Evolutionary conservation across 53 echinoderm and acorn worm species (phyloP), one percentile per base, ranked within the genome.

Genomic region (Antedon mediterranea): DNA sequence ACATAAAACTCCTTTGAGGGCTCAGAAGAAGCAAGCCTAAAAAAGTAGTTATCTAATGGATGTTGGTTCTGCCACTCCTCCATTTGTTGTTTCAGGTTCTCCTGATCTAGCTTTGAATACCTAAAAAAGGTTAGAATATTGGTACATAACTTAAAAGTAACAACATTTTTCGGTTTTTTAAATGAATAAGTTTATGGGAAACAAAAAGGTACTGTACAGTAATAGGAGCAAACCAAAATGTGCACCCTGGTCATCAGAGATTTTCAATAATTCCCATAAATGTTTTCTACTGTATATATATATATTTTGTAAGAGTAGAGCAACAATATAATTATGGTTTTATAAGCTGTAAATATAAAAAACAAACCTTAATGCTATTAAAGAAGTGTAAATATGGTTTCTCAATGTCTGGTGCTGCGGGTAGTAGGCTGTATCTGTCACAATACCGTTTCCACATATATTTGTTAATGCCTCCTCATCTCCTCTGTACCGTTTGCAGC

Each of bases 381-480:
- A 5, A 7, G 41, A 5, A 41, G 13, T 13, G 13, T 57, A 57
- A 8, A 57, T 57, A 23, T 57, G 57, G 57, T 57, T 57, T 26
- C 57, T 57, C 20, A 57, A 11, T 57, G 57, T 57, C 20, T 23
- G 57, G 14, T 57, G 57, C 9, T 6, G 29, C 1, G 81, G 81
- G 30, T 81, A 75, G 32, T 31, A 81, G 13, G 43, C 81, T n/a
- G 28, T 33, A 28, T 81, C 18, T 23, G 30, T 43, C 3, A 23
- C 11, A 81, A 34, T 23, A 43, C 28, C 3, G 81, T 75, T 20
- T 81, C 44, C 7, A 81, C 81, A 43, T 43, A 75, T 23, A 81
- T 75, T 28, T 43, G 74, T 31, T 81, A 28, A 30, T 75, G 81
- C 9, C 81, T 70, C 75, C 31, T 74, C 75, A 81, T 81, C 31